Conservation (phyloP, 2,888 invertebrate species). For the Melanophora roralis region DNA sequence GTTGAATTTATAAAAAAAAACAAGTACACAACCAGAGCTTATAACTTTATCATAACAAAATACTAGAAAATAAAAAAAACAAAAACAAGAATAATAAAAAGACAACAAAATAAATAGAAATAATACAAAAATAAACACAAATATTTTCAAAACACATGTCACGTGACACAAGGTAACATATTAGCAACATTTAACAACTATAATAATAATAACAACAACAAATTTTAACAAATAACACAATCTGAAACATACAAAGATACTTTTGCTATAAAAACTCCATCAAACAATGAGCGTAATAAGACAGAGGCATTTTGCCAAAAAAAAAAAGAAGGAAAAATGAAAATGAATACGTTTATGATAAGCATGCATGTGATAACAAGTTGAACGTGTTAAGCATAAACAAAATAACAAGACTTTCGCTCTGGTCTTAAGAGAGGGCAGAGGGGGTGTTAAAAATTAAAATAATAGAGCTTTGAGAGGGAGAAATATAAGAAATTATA, state of each 20-base stretch:
- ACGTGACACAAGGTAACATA: slow-evolving; percentile 62
- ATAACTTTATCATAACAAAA: slow-evolving; percentile 56
- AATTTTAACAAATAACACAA: slow-evolving; percentile 15
- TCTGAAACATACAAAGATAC: slow-evolving; percentile 37
- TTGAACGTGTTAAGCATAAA: slow-evolving; percentile 62
- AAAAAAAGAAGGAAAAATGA: neutral
- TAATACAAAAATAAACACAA: slow-evolving; percentile 47
- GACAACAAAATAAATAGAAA: slow-evolving; percentile 13
- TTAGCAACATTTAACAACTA: slow-evolving; percentile 59
- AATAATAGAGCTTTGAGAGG: neutral
- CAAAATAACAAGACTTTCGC: slow-evolving; percentile 2
- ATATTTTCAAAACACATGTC: slow-evolving; percentile 58
- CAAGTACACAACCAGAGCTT: slow-evolving; percentile 33
- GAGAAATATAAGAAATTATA: neutral
- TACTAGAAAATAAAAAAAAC: slow-evolving; percentile 25
- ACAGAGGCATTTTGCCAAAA: neutral
- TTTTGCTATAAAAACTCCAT: slow-evolving; percentile 28
- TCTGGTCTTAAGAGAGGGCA: neutral
- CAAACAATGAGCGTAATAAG: neutral
- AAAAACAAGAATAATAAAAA: slow-evolving; percentile 24
- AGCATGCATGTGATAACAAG: slow-evolving; percentile 64
- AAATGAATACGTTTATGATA: slow-evolving; percentile 62
- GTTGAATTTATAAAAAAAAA: slow-evolving; percentile 24
- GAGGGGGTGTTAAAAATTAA: neutral
- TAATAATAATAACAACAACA: slow-evolving; percentile 59